Evolutionary conservation across 2,797 vertebrate genomes (phyloP).

Genomic region (Arrhamphus sclerolepis): DNA sequence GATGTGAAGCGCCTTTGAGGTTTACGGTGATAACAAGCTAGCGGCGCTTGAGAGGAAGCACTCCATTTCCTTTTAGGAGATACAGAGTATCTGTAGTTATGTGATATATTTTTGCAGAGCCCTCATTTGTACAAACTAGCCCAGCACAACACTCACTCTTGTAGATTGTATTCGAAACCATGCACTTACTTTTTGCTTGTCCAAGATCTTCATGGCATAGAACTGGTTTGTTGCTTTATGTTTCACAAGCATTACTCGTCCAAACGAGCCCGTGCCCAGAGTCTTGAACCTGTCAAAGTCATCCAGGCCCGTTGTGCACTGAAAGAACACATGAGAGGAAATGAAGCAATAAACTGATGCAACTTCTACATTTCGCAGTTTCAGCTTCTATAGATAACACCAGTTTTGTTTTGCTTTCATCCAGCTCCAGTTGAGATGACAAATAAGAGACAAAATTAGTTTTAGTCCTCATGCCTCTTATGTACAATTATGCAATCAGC

Average conservation of each 20-base stretch:
- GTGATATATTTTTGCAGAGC: slow-evolving; percentile 1
- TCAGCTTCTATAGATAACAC: background rate
- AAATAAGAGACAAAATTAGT: background rate
- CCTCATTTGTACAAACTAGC: background rate
- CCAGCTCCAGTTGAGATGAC: slow-evolving; percentile 5
- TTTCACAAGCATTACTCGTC: slow-evolving; percentile 98
- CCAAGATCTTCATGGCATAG: slow-evolving; percentile 99
- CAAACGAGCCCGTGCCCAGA: slow-evolving; percentile 97
- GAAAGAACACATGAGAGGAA: slow-evolving; percentile 47
- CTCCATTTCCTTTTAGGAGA: slow-evolving; percentile 66
- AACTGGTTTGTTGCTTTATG: slow-evolving; percentile 96
- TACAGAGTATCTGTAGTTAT: background rate
- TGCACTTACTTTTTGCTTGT: slow-evolving; percentile 95
- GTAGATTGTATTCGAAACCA: slow-evolving; percentile 1
- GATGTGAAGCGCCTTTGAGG: slow-evolving; percentile 43
- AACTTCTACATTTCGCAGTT: background rate
- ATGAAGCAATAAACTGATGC: slow-evolving; percentile 9
- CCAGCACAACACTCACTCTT: background rate
- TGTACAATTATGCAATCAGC: slow-evolving; percentile 17
- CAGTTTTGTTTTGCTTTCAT: slow-evolving; percentile 8
- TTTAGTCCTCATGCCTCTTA: slow-evolving; percentile 3
- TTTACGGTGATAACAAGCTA: slow-evolving; percentile 34
- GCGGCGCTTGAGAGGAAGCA: slow-evolving; percentile 37
- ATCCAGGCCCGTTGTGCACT: slow-evolving; percentile 95
- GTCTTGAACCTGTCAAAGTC: slow-evolving; percentile 99